phyloP scores from a whole-genome alignment of 2,797 vertebrate species.

The Eidolon dupreanum region DNA sequence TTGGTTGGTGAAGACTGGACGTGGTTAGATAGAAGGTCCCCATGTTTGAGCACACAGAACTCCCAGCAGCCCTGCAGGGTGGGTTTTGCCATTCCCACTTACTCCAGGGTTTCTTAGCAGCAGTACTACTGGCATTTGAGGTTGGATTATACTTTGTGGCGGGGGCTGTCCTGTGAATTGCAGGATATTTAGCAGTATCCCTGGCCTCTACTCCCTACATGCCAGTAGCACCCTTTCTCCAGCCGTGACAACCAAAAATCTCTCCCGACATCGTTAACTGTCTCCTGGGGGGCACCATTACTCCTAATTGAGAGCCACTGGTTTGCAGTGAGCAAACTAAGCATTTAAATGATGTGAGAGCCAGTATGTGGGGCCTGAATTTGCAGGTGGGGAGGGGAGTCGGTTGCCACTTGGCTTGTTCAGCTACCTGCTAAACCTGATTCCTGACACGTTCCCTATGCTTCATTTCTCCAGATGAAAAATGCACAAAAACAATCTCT shows the following conservation, averaged over 20 bases:
- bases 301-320: neutral
- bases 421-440: neutral
- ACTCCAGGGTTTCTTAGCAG: neutral
- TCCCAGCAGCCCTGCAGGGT: accelerated
- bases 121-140: accelerated
- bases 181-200: neutral
- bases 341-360: no score
- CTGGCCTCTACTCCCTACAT: accelerated
- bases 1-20: accelerated
- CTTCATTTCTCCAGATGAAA: neutral
- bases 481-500: neutral
- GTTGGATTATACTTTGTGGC: accelerated
- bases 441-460: neutral
- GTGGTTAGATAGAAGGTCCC: accelerated
- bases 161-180: accelerated
- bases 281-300: neutral
- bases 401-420: neutral
- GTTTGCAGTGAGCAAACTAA: neutral
- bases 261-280: neutral
- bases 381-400: no score
- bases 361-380: accelerated
- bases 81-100: neutral
- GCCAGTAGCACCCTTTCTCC: no score
- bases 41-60: neutral
- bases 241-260: accelerated